Base-by-base conservation (phyloP, 2,113 vertebrate species). In the Plecturocebus donacophilus region DNA sequence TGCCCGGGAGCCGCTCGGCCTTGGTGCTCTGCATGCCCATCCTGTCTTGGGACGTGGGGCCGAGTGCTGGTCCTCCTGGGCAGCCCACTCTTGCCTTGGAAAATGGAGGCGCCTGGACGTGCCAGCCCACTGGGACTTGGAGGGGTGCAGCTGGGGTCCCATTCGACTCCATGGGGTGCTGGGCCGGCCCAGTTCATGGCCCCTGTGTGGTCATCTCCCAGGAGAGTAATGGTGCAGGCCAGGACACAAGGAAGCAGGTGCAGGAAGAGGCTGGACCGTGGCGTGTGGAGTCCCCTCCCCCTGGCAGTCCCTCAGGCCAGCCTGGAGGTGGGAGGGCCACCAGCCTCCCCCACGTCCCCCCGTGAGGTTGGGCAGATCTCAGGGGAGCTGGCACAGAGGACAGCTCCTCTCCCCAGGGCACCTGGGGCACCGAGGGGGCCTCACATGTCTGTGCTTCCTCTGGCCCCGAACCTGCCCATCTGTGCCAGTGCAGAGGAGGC, bases 81-180 rank as follows among this genome's bases (percentile, higher is more conserved):
- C 35, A n/a, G 20, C 66, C 66, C 16, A n/a, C 68, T 64, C 12
- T 30, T n/a, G 68, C 68, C 68, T 20, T 8, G 1, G 16, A 64
- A 64, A 30, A 64, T 30, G 45, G 73, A 73, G n/a, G 12, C 5
- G 4, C 56, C 40, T 11, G 35, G 71, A 56, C 20, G 23, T 12
- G 47, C 47, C 30, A 1, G 12, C 13, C 16, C 32, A n/a, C 0
- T 2, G 27, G 13, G 73, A 9, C 30, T 54, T 13, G 12, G 5
- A 47, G 47, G 61, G 25, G 14, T 20, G 47, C 47, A 45, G 56
- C 47, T 40, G 20, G 70, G 8, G 35, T 30, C 79, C 35, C 10
- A 2, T 58, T 61, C 23, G 4, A 38, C 54, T 52, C 61, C 61
- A 32, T 3, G 30, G 81, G 25, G 47, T 42, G 58, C 85, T 9